Percentiles rank a stretch among this genome's conserved stretches.
phyloP scores from a whole-genome alignment of 1,140 invertebrate species.

The Drosophila miranda region DNA sequence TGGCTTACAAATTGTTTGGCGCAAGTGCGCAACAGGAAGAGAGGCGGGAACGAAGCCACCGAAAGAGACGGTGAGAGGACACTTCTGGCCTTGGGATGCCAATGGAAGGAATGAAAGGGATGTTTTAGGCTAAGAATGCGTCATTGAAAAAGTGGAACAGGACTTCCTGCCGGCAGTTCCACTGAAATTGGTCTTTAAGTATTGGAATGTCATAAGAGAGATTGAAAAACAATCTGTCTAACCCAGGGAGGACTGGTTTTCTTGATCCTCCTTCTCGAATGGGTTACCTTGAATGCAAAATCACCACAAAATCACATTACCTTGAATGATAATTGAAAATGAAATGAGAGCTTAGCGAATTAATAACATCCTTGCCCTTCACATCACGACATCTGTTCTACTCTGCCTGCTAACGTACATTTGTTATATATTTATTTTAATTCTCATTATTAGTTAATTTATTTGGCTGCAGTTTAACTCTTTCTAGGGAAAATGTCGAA shows the following conservation, averaged over 20 bases:
- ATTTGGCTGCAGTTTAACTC: too few relatives aligned
- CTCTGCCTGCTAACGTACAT: too few relatives aligned
- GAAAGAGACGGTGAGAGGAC: background rate
- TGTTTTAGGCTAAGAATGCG: constrained; percentile 19
- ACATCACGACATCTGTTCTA: too few relatives aligned
- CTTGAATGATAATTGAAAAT: too few relatives aligned
- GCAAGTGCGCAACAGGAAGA: constrained; percentile 38
- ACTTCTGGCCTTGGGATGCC: constrained; percentile 34
- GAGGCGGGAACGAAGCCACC: constrained; percentile 1
- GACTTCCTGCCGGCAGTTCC: constrained; percentile 49
- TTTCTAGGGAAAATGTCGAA: background rate
- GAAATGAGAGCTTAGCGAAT: too few relatives aligned
- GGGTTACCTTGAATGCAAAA: too few relatives aligned
- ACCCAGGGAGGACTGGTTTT: background rate
- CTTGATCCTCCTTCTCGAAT: too few relatives aligned
- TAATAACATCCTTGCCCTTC: too few relatives aligned
- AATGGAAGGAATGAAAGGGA: constrained; percentile 37
- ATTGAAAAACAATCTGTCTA: background rate
- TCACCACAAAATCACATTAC: too few relatives aligned
- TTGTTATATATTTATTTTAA: too few relatives aligned
- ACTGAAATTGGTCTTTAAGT: background rate
- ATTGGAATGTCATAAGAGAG: background rate
- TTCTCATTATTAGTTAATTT: too few relatives aligned
- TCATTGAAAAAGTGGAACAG: constrained; percentile 21
- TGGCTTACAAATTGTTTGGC: constrained; percentile 75